Evolutionary conservation across 2,113 vertebrate species (phyloP), one percentile per base, ranked within the genome.

Genomic region (Psophia crepitans): DNA sequence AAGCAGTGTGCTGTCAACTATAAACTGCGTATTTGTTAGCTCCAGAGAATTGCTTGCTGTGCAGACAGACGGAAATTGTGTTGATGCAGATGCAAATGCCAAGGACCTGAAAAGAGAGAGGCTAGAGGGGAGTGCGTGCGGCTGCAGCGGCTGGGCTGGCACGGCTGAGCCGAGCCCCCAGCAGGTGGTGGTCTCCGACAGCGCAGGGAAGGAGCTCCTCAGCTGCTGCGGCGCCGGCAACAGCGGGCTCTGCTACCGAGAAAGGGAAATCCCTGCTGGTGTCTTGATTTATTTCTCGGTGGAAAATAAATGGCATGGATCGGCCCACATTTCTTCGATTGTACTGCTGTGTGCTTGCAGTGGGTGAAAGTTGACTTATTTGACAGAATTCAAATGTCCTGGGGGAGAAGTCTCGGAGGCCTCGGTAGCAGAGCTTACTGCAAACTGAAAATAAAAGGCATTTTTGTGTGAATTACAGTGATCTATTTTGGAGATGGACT

Each of bases 221-320:
- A 4, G 57, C 49, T 6, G 43, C 48, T 35, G 61, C 37, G 6
- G 63, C 68, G 9, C n/a, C 6, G 6, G 12, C 35, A 28, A 69
- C 6, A 51, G n/a, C 9, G 4, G 56, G 35, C 19, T 46, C n/a
- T 54, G 41, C 53, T 15, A 5, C 60, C 5, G 4, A 37, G 7
- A 32, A 4, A 9, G 60, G 73, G 74, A 58, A 54, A 86, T 32
- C 46, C 37, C 22, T 14, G 39, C 54, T 26, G 74, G 16, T 14
- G 75, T 8, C 44, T 2, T 2, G 3, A 2, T 10, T 16, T 6
- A 6, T 13, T 44, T 19, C 18, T 16, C 5, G 1, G 8, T 8
- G 51, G n/a, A 13, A 65, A 58, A 33, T 21, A 8, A 70, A 32
- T 2, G 9, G 14, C 4, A 7, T 4, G 63, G 60, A 10, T 3